These are phyloP conservation scores for Aphidoletes aphidimyza DNA, from an alignment of 2,888 invertebrate species.

Conservation along the genomic window DNA sequence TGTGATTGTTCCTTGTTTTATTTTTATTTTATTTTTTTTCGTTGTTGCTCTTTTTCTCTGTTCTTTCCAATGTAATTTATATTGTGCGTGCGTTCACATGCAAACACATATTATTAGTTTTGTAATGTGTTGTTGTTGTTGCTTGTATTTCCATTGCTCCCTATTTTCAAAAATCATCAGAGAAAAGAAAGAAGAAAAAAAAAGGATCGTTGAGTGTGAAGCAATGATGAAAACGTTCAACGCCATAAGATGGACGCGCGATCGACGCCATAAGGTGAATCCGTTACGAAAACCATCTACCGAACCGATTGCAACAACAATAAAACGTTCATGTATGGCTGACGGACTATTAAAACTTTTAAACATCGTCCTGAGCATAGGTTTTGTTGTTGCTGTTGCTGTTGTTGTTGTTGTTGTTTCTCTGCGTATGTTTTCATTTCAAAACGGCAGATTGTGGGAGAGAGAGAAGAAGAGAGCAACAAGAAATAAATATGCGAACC, in stretches of 20 bases:
- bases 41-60: not conserved
- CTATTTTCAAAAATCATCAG: too few species aligned
- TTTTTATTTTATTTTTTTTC: not conserved
- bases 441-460: too few species aligned
- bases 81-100: constrained; percentile 41
- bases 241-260: not conserved
- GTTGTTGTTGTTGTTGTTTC: too few species aligned
- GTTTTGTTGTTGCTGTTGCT: too few species aligned
- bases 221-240: not conserved
- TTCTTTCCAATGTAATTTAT: constrained; percentile 23
- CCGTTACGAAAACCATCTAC: constrained; percentile 11
- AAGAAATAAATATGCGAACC: too few species aligned
- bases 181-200: too few species aligned
- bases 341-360: not conserved
- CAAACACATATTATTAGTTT: constrained; percentile 41
- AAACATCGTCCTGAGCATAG: too few species aligned
- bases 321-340: not conserved
- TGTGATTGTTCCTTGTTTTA: constrained; percentile 37
- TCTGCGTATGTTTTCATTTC: too few species aligned
- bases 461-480: too few species aligned
- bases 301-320: not conserved
- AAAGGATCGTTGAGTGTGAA: too few species aligned
- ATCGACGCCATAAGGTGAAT: constrained; percentile 48
- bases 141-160: not conserved
- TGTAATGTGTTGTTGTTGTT: not conserved